Evolutionary conservation across 1,140 invertebrate genomes (phyloP), one percentile per base, ranked within the genome.

Genomic region (Eupeodes corollae): DNA sequence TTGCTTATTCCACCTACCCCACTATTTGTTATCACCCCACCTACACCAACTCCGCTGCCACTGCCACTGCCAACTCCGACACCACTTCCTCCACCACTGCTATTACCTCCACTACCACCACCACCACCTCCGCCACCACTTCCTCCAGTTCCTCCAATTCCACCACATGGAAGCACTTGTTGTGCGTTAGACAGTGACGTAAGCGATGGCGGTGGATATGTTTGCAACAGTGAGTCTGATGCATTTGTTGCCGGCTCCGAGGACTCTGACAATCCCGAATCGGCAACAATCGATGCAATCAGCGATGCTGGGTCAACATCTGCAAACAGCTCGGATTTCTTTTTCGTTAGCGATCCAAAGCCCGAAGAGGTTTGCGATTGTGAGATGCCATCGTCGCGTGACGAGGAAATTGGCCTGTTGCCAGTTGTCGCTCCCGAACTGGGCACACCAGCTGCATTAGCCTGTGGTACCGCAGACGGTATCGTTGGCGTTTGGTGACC

Each of bases 271-370:
- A 65, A 47, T 1, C 66, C 65, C 3, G 66, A 67, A 52, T 68
- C 66, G 13, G 63, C 62, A 18, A 68, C 60, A 57, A 64, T 61
- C 16, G 65, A 55, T 35, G 65, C 54, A 48, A 65, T 56, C 33
- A 67, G 45, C 19, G 55, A 45, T 50, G 63, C 57, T 13, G 52
- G 52, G 42, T 67, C 64, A 35, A 59, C 48, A 75, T 78, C 79
- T 61, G 77, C 75, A 52, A 48, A 38, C 43, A 21, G 0, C 40
- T 39, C 12, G 2, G 77, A 73, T 70, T 81, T 77, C 65, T 84
- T 84, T 59, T 88, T 84, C 46, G 85, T 82, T 63, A 90, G 75
- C 65, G 83, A 87, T 44, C 86, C 84, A 70, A 88, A 88, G 59
- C 85, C 84, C 48, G 84, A 86, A 65, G 80, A 84, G 33, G 83